Evolutionary conservation across 2,888 invertebrate genomes (phyloP), one percentile per base, ranked within the genome.

Genomic region (Leptogaster cylindrica): DNA sequence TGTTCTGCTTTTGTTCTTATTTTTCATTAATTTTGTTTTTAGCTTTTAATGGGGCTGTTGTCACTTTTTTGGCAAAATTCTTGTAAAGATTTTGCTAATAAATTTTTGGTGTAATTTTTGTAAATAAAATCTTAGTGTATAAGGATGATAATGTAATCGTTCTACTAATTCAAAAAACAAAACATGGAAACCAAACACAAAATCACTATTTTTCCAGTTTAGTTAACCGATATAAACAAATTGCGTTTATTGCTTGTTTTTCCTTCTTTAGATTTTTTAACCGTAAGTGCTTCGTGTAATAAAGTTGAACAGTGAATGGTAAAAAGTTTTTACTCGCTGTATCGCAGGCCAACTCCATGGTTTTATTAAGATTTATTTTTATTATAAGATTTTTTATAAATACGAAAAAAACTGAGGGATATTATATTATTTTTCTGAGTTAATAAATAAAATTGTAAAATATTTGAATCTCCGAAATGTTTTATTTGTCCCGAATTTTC

Each of bases 41-140:
- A 64, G 12, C n/a, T 48, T 48, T 48, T 18, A 64, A 64, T 64
- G 33, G 64, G 64, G 64, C 64, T 64, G 64, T 64, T 64, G 64
- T 64, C 64, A 64, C 46, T 48, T 25, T 33, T 33, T 23, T 12
- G n/a, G 64, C 46, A 33, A 48, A 31, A 31, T 48, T 64, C 64
- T 64, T 64, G 16, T 64, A 64, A 64, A 64, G 64, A 33, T 64
- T 46, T 46, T 48, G 41, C 48, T 48, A 33, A 31, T 48, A 48
- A 48, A n/a, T 20, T 48, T 64, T 64, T 31, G 44, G 64, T 64
- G 64, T 64, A 64, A 64, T 64, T 48, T 64, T 64, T 64, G 61
- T 61, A 61, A 61, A 61, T 61, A 61, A 44, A n/a, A 44, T 61
- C 41, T 25, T 61, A 61, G 61, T 61, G n/a, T 16, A 12, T 61